Evolutionary conservation across 2,797 vertebrate species (phyloP).

Genomic region (Enteromius thamalakanensis): DNA sequence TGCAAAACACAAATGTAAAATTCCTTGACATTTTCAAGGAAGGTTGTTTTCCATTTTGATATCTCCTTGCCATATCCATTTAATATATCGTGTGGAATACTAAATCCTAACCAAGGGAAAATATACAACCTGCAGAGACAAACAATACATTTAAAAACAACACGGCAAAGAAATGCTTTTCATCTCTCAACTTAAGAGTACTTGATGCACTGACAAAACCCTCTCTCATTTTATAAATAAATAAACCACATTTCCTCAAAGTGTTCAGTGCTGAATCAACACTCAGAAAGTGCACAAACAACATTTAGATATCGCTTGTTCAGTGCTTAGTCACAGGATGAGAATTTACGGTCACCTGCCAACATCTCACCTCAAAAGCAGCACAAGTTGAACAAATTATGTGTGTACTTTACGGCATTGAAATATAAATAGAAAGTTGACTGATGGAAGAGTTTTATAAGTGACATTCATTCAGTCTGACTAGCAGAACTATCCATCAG

Average conservation of each 20-base stretch:
- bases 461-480: background rate
- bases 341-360: constrained; percentile 14
- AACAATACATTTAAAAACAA: background rate
- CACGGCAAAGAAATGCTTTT: background rate
- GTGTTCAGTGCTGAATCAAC: constrained; percentile 26
- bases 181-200: background rate
- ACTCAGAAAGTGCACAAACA: constrained; percentile 21
- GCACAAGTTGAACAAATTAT: background rate
- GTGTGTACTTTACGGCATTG: background rate
- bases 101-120: background rate
- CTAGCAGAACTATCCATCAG: background rate
- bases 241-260: background rate
- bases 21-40: background rate
- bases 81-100: background rate
- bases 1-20: background rate
- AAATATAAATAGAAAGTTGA: background rate
- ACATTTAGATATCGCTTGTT: constrained; percentile 30
- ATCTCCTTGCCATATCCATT: background rate
- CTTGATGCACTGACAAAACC: background rate
- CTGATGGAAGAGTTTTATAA: background rate
- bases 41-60: background rate
- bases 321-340: background rate
- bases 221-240: background rate
- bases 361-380: constrained; percentile 21
- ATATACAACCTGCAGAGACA: background rate